These are phyloP conservation scores for Andrena minutula DNA, from an alignment of 2,888 invertebrate genomes.

Conservation along the genomic window DNA sequence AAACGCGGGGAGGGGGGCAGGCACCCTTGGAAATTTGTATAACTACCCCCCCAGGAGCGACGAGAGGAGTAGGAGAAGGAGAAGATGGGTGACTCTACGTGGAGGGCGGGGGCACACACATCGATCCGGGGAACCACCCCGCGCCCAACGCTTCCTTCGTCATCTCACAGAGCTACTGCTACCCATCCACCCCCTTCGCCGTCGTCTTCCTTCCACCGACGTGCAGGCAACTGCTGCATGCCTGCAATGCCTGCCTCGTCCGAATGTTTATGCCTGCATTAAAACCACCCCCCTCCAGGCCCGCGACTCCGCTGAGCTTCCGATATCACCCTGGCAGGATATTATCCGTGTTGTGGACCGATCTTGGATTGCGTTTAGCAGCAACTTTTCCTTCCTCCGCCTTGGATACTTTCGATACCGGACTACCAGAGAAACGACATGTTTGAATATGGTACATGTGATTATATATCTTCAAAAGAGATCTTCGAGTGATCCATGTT, in stretches of 20 bases:
- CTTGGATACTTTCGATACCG: not conserved
- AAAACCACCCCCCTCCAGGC: conserved; percentile 53
- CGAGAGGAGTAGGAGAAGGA: conserved; percentile 58
- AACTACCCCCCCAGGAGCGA: conserved; percentile 83
- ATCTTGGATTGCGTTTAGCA: conserved; percentile 7
- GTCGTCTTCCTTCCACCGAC: conserved; percentile 29
- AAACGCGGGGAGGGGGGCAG: conserved; percentile 75
- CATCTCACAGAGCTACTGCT: conserved; percentile 78
- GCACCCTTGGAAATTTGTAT: conserved; percentile 85
- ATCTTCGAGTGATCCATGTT: too few species aligned
- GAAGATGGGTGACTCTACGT: conserved; percentile 63
- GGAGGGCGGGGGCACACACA: conserved; percentile 80
- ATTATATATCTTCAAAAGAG: too few species aligned
- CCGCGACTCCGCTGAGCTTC: conserved; percentile 30
- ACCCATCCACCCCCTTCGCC: conserved; percentile 24
- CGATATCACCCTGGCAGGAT: not conserved
- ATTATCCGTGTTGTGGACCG: conserved; percentile 37
- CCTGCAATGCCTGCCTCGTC: conserved; percentile 61
- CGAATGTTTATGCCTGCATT: conserved; percentile 76
- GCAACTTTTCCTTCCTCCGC: not conserved
- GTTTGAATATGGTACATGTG: too few species aligned
- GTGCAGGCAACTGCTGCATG: conserved; percentile 60
- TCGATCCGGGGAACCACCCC: conserved; percentile 81
- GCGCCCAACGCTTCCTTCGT: conserved; percentile 78
- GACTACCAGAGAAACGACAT: too few species aligned